Evolutionary conservation across 2,113 vertebrate genomes (phyloP), one percentile per base, ranked within the genome.

Genomic region (Pleuronectes platessa): DNA sequence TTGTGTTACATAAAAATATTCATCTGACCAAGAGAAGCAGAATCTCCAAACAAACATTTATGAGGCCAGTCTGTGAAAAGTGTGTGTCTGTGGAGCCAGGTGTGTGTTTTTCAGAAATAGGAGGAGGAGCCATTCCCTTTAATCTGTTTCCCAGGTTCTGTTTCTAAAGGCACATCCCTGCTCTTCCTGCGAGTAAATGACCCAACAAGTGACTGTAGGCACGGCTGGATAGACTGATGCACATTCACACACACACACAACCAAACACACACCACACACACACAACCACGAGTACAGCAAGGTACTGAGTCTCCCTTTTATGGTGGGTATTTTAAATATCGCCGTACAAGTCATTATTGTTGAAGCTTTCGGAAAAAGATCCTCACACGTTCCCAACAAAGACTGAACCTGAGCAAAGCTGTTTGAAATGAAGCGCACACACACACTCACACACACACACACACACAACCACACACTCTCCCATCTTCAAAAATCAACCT

Each of bases 81-180:
- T n/a, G 67, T 49, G 55, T 68, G 51, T 54, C 58, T 54, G 20
- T 67, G 9, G 68, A 53, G 72, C 47, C 67, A 83, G 63, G 76
- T 81, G 58, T 37, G 35, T 81, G 65, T 75, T 83, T 74, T 62
- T 85, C 70, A 58, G 68, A 68, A 79, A 77, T 73, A 81, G 71
- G 7, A 31, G 31, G 68, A 76, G 69, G 62, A 75, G 64, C 60
- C 49, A 76, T 77, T 81, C 60, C 61, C 66, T 86, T 84, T 78
- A 71, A 70, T 84, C 71, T 63, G 65, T 73, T 78, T 69, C 62
- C 76, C 78, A 73, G 85, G 72, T 88, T 83, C 68, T 85, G 67
- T 86, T 85, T 87, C 90, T 3, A 88, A 90, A 91, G 89, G 92
- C 92, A 92, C 87, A 20, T 84, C 87, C 88, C 81, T 85, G 76